phyloP scores from a whole-genome alignment of 2,888 invertebrate species.

The Ectobius pallidus region DNA sequence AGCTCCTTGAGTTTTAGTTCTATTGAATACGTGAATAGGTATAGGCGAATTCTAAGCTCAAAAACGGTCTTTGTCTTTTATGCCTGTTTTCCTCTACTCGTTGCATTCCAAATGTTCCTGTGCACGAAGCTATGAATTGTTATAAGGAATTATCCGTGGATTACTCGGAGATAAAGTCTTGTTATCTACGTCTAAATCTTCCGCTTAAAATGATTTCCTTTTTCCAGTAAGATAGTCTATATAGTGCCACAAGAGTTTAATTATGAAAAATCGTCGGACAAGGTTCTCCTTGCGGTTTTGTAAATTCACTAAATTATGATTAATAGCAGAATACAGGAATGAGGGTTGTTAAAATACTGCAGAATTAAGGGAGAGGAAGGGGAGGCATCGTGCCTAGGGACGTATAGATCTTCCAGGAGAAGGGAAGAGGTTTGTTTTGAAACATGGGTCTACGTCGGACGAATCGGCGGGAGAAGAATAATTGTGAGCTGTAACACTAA shows the following conservation, averaged over 20 bases:
- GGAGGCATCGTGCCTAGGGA: slow-evolving; percentile 2
- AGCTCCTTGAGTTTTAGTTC: no score
- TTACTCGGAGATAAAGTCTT: slow-evolving; percentile 29
- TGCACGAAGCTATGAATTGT: background rate
- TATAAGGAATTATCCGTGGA: slow-evolving; percentile 19
- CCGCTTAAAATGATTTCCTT: slow-evolving; percentile 16
- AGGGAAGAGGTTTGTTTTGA: slow-evolving; percentile 11
- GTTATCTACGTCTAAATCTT: slow-evolving; percentile 26
- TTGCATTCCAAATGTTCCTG: no score
- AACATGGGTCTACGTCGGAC: background rate
- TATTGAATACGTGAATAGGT: no score
- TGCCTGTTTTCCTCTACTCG: no score
- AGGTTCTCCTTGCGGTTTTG: slow-evolving; percentile 8
- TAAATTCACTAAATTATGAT: slow-evolving; percentile 23
- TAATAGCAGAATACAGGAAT: background rate
- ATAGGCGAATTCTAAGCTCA: no score
- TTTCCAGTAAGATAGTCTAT: background rate
- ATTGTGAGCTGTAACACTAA: no score
- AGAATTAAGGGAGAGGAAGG: background rate
- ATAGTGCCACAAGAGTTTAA: background rate
- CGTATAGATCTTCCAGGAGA: slow-evolving; percentile 2
- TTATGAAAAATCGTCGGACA: slow-evolving; percentile 2
- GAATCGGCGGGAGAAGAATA: no score
- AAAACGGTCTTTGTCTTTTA: no score
- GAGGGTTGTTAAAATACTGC: no score